A percentile compares a stretch with the other conserved stretches of the same genome.
phyloP scores from a whole-genome alignment of 2,888 invertebrate species.

The Augiades crinisus region DNA sequence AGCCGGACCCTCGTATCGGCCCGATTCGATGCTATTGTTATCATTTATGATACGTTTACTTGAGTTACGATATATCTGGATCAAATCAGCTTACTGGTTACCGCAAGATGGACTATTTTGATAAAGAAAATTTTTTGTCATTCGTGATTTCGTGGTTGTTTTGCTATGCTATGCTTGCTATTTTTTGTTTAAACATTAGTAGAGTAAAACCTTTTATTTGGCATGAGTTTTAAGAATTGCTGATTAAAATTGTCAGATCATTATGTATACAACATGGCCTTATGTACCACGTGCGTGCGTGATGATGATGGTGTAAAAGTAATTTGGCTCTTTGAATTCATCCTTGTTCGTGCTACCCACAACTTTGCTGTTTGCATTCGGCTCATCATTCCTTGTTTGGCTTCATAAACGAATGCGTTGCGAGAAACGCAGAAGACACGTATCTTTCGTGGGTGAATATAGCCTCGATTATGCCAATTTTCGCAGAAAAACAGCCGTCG shows the following conservation, averaged over 20 bases:
- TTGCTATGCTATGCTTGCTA: too few relatives aligned
- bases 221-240: not conserved
- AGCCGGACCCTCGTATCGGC: conserved; percentile 5
- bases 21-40: conserved; percentile 13
- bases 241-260: not conserved
- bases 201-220: too few relatives aligned
- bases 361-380: conserved; percentile 49
- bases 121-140: too few relatives aligned
- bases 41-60: too few relatives aligned
- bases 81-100: conserved; percentile 9
- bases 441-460: conserved; percentile 61
- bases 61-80: conserved; percentile 20
- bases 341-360: conserved; percentile 37
- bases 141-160: not conserved
- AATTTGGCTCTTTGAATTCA: not conserved
- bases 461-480: conserved; percentile 50
- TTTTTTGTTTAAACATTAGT: too few relatives aligned
- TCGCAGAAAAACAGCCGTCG: conserved; percentile 55
- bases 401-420: conserved; percentile 49
- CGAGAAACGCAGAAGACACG: conserved; percentile 51
- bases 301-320: not conserved
- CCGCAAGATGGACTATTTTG: too few relatives aligned
- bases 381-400: conserved; percentile 53
- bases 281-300: not conserved
- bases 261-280: not conserved